Percentiles rank a stretch among this genome's conserved stretches.
Conservation (phyloP, 2,797 vertebrate species). For the Cuculus canorus region DNA sequence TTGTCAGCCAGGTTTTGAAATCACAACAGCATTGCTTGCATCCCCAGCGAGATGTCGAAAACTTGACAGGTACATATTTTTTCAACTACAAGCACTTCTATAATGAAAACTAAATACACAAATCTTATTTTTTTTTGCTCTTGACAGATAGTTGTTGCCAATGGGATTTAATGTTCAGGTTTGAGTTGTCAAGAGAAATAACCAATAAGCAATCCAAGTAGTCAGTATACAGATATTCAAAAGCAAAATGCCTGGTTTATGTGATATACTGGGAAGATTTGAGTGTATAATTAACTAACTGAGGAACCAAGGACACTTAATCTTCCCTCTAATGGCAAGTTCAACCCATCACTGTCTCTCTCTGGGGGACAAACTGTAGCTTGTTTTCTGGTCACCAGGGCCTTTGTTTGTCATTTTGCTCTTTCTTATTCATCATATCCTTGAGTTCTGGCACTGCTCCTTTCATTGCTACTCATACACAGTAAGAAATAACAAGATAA, state of each 20-base stretch:
- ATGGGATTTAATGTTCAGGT: conserved; percentile 92
- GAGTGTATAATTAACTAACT: conserved; percentile 95
- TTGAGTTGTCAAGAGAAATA: conserved; percentile 94
- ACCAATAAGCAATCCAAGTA: conserved; percentile 94
- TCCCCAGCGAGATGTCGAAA: conserved; percentile 90
- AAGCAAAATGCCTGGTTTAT: conserved; percentile 82
- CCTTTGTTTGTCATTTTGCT: conserved; percentile 87
- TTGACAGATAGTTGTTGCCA: conserved; percentile 89
- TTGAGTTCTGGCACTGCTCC: conserved; percentile 84
- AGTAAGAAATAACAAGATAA: conserved; percentile 87
- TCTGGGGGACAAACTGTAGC: conserved; percentile 86
- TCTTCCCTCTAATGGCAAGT: conserved; percentile 93
- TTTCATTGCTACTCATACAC: conserved; percentile 88
- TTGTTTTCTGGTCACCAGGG: conserved; percentile 86
- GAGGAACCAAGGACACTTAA: conserved; percentile 90
- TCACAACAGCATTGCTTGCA: conserved; percentile 87
- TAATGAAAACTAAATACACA: conserved; percentile 97
- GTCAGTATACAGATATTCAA: conserved; percentile 82
- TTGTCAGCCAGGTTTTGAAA: conserved; percentile 96
- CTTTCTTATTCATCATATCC: conserved; percentile 87
- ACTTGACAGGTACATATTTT: conserved; percentile 98
- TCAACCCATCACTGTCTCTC: conserved; percentile 84
- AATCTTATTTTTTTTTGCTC: conserved; percentile 81
- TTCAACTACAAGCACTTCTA: conserved; percentile 85
- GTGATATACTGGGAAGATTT: conserved; percentile 83